Percentiles rank a stretch among this genome's conserved stretches.
Evolutionary conservation across 2,113 vertebrate genomes (phyloP).

Genomic region (Deroptyus accipitrinus): DNA sequence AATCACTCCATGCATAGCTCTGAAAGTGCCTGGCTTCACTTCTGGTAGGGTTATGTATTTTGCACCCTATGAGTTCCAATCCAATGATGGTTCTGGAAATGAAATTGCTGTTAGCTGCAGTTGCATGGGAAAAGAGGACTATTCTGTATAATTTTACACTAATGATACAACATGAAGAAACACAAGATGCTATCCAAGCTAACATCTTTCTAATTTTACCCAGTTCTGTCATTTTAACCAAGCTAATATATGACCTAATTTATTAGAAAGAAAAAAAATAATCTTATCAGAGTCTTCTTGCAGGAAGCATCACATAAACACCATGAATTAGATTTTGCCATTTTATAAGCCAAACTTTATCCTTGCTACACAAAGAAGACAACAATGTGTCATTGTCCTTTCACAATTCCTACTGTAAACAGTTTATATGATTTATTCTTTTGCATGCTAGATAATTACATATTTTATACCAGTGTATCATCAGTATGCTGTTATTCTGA

Average conservation of each 20-base stretch:
- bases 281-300: background rate
- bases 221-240: slow-evolving; percentile 3
- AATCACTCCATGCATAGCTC: background rate
- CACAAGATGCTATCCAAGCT: background rate
- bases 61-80: background rate
- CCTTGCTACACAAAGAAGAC: background rate
- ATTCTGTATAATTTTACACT: slow-evolving; percentile 2
- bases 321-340: background rate
- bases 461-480: slow-evolving; percentile 61
- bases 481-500: slow-evolving; percentile 53
- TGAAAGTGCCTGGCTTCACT: background rate
- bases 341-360: slow-evolving; percentile 2
- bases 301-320: slow-evolving; percentile 40
- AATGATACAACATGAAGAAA: background rate
- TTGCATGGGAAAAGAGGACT: background rate
- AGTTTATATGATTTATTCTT: slow-evolving; percentile 68
- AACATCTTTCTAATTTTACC: slow-evolving; percentile 38
- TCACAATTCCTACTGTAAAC: slow-evolving; percentile 62
- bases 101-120: background rate
- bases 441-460: slow-evolving; percentile 53
- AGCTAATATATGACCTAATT: slow-evolving; percentile 23
- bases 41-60: background rate
- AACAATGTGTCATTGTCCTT: slow-evolving; percentile 28
- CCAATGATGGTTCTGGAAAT: background rate
- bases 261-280: background rate